A percentile compares a stretch with the other conserved stretches of the same genome.
phyloP scores from a whole-genome alignment of 1,140 invertebrate species.

The Hycleus phaleratus region DNA sequence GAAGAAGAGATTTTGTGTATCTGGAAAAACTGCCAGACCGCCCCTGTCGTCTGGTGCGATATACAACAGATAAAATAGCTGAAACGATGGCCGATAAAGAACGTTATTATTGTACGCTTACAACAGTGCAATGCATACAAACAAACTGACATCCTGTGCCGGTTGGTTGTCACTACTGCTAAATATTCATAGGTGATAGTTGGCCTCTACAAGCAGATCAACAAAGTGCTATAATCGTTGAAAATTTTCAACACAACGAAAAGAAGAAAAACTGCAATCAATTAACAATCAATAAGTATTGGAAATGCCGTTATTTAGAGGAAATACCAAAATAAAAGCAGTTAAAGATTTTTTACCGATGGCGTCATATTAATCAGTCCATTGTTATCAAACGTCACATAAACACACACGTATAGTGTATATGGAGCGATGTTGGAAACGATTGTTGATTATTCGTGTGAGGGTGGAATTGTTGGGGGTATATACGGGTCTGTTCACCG shows the following conservation, averaged over 20 bases:
- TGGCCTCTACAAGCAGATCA: too few relatives aligned
- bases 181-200: conserved; percentile 7
- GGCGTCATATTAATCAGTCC: conserved; percentile 9
- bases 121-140: conserved; percentile 8
- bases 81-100: conserved; percentile 10
- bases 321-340: too few relatives aligned
- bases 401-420: conserved; percentile 15
- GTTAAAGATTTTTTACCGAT: not conserved
- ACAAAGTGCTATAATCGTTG: too few relatives aligned
- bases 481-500: conserved; percentile 28
- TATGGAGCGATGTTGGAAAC: conserved; percentile 14
- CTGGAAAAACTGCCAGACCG: conserved; percentile 3
- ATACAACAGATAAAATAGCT: conserved; percentile 6
- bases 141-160: conserved; percentile 14
- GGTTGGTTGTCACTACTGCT: not conserved
- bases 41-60: not conserved
- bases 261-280: too few relatives aligned
- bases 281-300: too few relatives aligned
- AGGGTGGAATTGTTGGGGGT: conserved; percentile 9
- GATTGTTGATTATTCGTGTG: conserved; percentile 5
- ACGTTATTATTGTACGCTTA: conserved; percentile 1
- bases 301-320: too few relatives aligned
- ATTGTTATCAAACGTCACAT: conserved; percentile 5
- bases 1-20: too few relatives aligned
- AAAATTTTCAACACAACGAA: too few relatives aligned